Evolutionary conservation across 2,888 invertebrate species (phyloP).

Genomic region (Agrotis puta): DNA sequence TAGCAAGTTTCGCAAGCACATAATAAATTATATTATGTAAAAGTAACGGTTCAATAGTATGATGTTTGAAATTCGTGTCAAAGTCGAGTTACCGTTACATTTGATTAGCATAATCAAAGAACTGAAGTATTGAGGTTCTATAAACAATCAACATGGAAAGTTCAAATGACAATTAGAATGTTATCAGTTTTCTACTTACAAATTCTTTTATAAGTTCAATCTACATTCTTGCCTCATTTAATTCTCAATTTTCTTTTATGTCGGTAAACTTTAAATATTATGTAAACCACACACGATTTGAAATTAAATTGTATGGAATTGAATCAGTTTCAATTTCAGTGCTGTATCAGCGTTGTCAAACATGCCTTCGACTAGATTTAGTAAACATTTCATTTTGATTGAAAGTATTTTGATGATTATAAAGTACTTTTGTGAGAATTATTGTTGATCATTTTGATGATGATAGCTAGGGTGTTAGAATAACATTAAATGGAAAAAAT

Average conservation of each 20-base stretch:
- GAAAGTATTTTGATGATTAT: background rate
- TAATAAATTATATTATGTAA: slow-evolving; percentile 53
- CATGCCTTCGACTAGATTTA: background rate
- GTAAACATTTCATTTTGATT: background rate
- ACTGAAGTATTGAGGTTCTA: slow-evolving; percentile 33
- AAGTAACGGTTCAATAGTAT: slow-evolving; percentile 31
- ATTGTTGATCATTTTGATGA: background rate
- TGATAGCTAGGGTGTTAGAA: too few relatives aligned
- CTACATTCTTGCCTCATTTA: background rate
- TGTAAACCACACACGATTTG: background rate
- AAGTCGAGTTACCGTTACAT: slow-evolving; percentile 37
- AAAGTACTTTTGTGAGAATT: background rate
- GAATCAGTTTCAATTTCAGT: background rate
- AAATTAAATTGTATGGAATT: background rate
- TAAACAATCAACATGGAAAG: slow-evolving; percentile 5
- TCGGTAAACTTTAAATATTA: background rate
- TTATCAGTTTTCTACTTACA: background rate
- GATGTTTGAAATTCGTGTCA: slow-evolving; percentile 48
- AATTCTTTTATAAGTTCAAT: background rate
- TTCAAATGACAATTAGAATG: slow-evolving; percentile 4
- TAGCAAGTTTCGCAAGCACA: slow-evolving; percentile 37
- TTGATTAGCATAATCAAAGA: slow-evolving; percentile 46
- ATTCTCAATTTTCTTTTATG: background rate
- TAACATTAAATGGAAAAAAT: too few relatives aligned
- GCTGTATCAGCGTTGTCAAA: too few relatives aligned